Evolutionary conservation across 2,888 invertebrate genomes (phyloP), one percentile per base, ranked within the genome.

Genomic region (Oligia fasciuncula): DNA sequence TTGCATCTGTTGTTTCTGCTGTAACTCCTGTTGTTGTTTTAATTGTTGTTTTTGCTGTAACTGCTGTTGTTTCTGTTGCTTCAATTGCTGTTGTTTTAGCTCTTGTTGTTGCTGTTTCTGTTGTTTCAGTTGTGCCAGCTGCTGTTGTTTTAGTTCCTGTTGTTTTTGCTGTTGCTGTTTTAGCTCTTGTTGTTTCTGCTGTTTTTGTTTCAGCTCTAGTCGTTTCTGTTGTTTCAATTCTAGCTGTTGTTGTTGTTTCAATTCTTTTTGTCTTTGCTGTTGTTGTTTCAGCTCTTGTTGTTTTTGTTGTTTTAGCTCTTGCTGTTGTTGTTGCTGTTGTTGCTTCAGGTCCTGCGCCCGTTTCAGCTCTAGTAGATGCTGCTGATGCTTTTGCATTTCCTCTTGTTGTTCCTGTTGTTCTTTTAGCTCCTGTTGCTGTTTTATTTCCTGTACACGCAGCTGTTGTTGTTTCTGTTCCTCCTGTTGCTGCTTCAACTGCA

Each of bases 331-430:
- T 23, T 72, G 76, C 9, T 84, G 83, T 19, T 71, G 68, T 23
- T 72, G 76, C 9, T 84, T 73, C 9, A 76, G 40, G 13, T 87
- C 65, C 43, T 85, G 85, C 35, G 79, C 87, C 40, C 83, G 73
- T 69, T 83, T 86, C 11, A 82, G 40, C n/a, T 86, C 86, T 29
- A 85, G 66, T 23, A 81, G n/a, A 29, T 79, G 89, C 79, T 77
- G 86, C 81, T 66, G 86, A 63, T 69, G 86, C 23, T 83, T 83
- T 75, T 76, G 88, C 83, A 77, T 80, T 87, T 77, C 86, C 69
- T 74, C 88, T 85, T 75, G 76, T 80, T 65, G 76, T n/a, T 70
- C 81, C 76, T 75, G 74, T 46, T 85, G 72, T 79, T 87, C 13
- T 84, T 87, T 68, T 43, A 75, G 11, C 23, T 83, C 73, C n/a